These are phyloP conservation scores for Pharmacophagus antenor DNA, from an alignment of 2,888 invertebrate species.

Conservation along the genomic window DNA sequence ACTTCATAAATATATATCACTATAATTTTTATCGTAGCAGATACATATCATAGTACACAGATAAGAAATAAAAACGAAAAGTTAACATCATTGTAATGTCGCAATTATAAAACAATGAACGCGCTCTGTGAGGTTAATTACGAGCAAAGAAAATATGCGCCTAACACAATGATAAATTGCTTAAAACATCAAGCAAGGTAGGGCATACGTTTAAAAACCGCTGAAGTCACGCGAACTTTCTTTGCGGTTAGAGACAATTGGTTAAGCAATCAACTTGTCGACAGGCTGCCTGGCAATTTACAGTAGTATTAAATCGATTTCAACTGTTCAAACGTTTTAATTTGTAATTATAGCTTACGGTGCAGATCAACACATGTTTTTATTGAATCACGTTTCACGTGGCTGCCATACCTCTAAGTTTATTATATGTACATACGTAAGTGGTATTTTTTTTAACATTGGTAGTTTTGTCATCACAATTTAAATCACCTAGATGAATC, in stretches of 20 bases:
- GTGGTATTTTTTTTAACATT: neutral
- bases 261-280: conserved; percentile 42
- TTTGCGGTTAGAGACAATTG: conserved; percentile 40
- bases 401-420: neutral
- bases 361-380: neutral
- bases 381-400: too few species aligned
- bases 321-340: conserved; percentile 32
- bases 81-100: conserved; percentile 1
- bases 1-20: neutral
- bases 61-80: neutral
- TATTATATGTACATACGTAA: neutral
- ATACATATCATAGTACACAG: neutral
- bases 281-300: conserved; percentile 33
- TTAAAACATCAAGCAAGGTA: conserved; percentile 27
- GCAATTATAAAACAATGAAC: conserved; percentile 25
- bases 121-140: conserved; percentile 12
- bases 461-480: too few species aligned
- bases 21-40: neutral
- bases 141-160: conserved; percentile 9
- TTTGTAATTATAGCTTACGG: conserved; percentile 21
- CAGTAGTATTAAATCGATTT: conserved; percentile 29
- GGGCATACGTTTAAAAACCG: conserved; percentile 35
- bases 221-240: conserved; percentile 39
- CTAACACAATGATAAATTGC: conserved; percentile 27
- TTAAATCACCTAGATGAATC: too few species aligned